Conservation (phyloP, 2,888 invertebrate species). For the Lycaena phlaeas region DNA sequence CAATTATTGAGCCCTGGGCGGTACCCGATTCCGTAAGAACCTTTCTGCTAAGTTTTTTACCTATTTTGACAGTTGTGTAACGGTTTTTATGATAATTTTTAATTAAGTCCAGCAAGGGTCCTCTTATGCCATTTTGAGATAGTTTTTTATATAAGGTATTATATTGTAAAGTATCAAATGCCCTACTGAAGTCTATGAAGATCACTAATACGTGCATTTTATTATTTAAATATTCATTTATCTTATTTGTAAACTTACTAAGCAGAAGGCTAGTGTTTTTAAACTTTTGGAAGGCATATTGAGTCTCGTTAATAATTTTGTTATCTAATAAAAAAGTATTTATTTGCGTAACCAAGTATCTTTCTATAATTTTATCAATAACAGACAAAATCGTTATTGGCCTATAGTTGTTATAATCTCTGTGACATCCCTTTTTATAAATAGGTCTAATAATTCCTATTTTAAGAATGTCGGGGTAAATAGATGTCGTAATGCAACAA, state of each 20-base stretch:
- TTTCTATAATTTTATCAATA: no score
- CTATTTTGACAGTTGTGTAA: conserved; percentile 8
- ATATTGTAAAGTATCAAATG: conserved; percentile 4
- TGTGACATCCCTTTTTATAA: no score
- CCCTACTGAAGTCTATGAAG: no score
- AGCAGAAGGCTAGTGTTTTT: conserved; percentile 1
- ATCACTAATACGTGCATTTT: no score
- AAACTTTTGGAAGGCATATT: conserved; percentile 5
- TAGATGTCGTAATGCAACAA: neutral
- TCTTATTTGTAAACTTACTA: conserved; percentile 1
- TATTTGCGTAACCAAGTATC: no score
- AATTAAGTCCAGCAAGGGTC: conserved; percentile 9
- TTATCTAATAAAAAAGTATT: no score
- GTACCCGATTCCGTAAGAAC: conserved; percentile 7
- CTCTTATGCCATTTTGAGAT: neutral
- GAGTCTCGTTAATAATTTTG: neutral
- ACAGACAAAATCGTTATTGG: no score
- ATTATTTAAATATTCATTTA: no score
- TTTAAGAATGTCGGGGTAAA: conserved; percentile 8
- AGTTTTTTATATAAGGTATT: conserved; percentile 1
- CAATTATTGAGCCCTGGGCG: conserved; percentile 11
- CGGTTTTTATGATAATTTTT: conserved; percentile 14
- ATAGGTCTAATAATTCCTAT: no score
- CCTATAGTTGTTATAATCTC: no score
- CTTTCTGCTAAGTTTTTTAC: neutral